These are phyloP conservation scores for Cerastoderma edule DNA, from an alignment of 2,888 invertebrate species.

Conservation along the genomic window DNA sequence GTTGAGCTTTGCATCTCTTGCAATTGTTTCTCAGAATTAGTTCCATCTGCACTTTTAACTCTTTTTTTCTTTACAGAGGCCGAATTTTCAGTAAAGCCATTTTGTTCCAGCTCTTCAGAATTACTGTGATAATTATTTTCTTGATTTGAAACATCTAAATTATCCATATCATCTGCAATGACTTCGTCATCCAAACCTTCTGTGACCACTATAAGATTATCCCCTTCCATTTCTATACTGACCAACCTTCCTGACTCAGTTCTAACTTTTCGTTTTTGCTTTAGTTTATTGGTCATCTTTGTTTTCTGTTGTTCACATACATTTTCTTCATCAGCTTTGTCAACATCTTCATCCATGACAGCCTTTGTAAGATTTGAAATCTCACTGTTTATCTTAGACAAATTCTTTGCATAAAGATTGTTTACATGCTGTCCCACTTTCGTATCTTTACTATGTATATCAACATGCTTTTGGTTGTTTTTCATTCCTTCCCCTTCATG, in stretches of 20 bases:
- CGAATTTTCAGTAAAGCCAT: background rate
- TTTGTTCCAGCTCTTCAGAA: slow-evolving; percentile 6
- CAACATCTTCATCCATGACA: slow-evolving; percentile 56
- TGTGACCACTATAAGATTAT: slow-evolving; percentile 82
- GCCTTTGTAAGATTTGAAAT: slow-evolving; percentile 57
- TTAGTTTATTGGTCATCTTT: slow-evolving; percentile 73
- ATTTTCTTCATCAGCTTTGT: slow-evolving; percentile 74
- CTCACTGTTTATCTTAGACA: slow-evolving; percentile 63
- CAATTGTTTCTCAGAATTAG: slow-evolving; percentile 72
- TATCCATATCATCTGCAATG: slow-evolving; percentile 43
- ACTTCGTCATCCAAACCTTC: slow-evolving; percentile 72
- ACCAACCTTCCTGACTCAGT: slow-evolving; percentile 72
- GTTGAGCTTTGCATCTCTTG: slow-evolving; percentile 41
- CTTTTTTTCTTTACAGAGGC: slow-evolving; percentile 49
- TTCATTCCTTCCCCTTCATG: slow-evolving; percentile 65
- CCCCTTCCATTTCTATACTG: slow-evolving; percentile 84
- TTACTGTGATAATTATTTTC: slow-evolving; percentile 15
- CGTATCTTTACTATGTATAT: slow-evolving; percentile 53
- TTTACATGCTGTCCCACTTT: slow-evolving; percentile 76
- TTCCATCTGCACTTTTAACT: slow-evolving; percentile 67
- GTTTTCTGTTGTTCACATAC: slow-evolving; percentile 77
- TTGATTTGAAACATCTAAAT: slow-evolving; percentile 20
- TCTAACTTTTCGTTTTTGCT: slow-evolving; percentile 67
- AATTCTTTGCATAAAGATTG: slow-evolving; percentile 69
- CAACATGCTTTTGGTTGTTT: slow-evolving; percentile 75